These are phyloP conservation scores for Aldabrachelys gigantea DNA, from an alignment of 2,113 vertebrate species.

Conservation along the genomic window DNA sequence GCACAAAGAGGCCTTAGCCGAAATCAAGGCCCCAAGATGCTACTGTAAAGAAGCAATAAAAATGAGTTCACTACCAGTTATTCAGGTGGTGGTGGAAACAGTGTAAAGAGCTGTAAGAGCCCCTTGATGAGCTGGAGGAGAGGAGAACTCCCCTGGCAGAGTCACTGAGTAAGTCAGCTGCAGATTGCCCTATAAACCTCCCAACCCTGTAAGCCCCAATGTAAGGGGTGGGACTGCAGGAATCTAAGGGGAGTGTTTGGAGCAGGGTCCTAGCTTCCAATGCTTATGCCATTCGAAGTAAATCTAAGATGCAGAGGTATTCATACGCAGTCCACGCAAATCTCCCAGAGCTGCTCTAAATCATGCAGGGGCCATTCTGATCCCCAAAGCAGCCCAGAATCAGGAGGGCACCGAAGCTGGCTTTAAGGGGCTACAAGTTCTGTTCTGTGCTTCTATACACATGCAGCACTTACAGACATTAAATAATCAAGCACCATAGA, in stretches of 20 bases:
- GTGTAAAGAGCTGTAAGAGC: neutral
- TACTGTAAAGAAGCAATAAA: neutral
- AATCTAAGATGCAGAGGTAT: neutral
- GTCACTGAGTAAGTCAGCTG: neutral
- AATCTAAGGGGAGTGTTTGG: neutral
- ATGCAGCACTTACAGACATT: neutral
- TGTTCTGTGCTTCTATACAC: neutral
- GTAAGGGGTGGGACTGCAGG: neutral
- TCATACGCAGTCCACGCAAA: neutral
- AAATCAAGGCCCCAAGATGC: neutral
- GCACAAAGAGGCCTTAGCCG: neutral
- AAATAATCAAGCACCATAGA: slow-evolving; percentile 6
- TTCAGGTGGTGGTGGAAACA: neutral
- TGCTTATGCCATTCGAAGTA: neutral
- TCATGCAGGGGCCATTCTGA: neutral
- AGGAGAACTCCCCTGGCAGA: neutral
- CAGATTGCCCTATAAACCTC: neutral
- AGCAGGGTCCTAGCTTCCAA: neutral
- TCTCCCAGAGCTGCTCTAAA: neutral
- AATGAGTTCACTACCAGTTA: neutral
- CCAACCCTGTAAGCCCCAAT: neutral
- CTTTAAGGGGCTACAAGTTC: neutral
- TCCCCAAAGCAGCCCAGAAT: neutral
- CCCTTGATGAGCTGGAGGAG: neutral
- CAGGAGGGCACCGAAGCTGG: neutral